Percentiles rank a stretch among this genome's conserved stretches.
Evolutionary conservation across 2,797 vertebrate species (phyloP).

Genomic region (Mareca penelope): DNA sequence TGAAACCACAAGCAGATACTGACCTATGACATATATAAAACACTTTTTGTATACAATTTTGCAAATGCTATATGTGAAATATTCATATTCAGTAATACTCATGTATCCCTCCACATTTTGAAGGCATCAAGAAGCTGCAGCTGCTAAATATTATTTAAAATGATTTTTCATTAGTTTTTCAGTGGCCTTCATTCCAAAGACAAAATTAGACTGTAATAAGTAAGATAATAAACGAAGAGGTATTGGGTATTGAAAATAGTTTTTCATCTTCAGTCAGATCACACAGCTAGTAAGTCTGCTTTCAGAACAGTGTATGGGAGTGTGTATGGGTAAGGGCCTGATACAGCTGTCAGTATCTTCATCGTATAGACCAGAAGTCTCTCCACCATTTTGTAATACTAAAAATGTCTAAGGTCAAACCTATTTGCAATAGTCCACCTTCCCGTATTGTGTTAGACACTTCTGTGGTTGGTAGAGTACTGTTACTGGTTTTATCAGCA

Average conservation of each 20-base stretch:
- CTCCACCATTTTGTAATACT: not conserved
- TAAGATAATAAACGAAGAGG: not conserved
- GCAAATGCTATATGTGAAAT: not conserved
- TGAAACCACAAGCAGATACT: constrained; percentile 51
- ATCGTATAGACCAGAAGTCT: not conserved
- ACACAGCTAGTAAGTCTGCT: not conserved
- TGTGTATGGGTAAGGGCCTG: not conserved
- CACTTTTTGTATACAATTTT: not conserved
- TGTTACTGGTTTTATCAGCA: not conserved
- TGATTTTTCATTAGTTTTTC: not conserved
- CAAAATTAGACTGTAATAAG: not conserved
- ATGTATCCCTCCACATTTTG: not conserved
- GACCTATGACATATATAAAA: not conserved
- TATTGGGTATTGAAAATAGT: not conserved
- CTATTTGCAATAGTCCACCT: not conserved
- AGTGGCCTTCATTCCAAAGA: not conserved
- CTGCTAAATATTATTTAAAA: not conserved
- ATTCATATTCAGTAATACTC: not conserved
- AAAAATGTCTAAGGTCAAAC: not conserved
- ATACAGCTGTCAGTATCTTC: not conserved
- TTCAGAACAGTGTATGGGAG: not conserved
- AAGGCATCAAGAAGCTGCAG: not conserved
- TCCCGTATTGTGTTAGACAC: not conserved
- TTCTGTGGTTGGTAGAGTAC: not conserved
- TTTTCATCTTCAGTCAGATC: not conserved